Evolutionary conservation across 2,113 vertebrate genomes (phyloP), one percentile per base, ranked within the genome.

Genomic region (Hyla sarda): DNA sequence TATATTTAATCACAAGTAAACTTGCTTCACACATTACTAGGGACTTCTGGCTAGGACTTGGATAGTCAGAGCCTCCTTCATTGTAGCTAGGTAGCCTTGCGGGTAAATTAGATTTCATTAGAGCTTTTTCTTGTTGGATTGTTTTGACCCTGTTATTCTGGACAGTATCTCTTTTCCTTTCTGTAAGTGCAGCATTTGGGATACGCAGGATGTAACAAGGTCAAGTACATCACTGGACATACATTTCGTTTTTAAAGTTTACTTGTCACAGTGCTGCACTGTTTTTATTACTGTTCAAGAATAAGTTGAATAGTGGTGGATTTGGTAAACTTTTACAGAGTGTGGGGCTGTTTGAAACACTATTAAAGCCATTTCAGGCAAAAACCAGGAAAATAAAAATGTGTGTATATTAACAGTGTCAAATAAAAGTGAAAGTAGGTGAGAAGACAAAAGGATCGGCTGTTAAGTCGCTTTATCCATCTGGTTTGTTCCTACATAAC

Each of bases 401-500:
- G 52, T 88, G 54, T 0, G 0, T 4, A n/a, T n/a, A 71, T 79
- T 83, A 0, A 88, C 83, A 76, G 5, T 25, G 80, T 54, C 9
- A 69, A 69, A 50, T 69, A 69, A 69, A 82, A 67, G 17, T 23
- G 3, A 25, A 52, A 71, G 16, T 52, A 23, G 41, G 28, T 19
- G 28, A 79, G 77, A 56, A 28, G 58, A 82, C 37, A 34, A 83
- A 81, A 87, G 82, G 77, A 84, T 34, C 90, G 45, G 41, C 25
- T 73, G 47, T 17, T 83, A 34, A 84, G 37, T 88, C 32, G 50
- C 62, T 87, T 47, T 75, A 62, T 89, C 87, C 88, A 88, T 89
- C 85, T 80, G 88, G 89, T 92, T 92, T 90, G 73, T 89, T 91
- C 86, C 90, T 82, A 80, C 12, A 84, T 91, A n/a, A n/a, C n/a